A percentile compares a stretch with the other conserved stretches of the same genome.
Evolutionary conservation across 1,140 invertebrate species (phyloP).

Genomic region (Cherax destructor): DNA sequence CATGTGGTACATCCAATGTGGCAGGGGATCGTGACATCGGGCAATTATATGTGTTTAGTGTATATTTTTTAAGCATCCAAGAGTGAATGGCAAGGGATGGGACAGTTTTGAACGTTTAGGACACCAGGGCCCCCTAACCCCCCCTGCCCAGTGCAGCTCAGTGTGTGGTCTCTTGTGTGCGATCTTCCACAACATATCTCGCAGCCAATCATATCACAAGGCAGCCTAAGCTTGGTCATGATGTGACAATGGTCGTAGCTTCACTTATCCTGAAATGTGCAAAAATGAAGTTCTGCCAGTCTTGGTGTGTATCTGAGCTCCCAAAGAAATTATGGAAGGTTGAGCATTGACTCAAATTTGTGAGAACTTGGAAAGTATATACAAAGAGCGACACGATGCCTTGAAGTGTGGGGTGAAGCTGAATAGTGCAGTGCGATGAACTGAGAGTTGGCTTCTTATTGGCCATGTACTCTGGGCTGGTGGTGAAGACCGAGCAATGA

Average conservation of each 20-base stretch:
- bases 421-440: slow-evolving; percentile 63
- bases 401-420: slow-evolving; percentile 65
- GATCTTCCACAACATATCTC: slow-evolving; percentile 69
- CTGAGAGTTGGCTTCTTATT: slow-evolving; percentile 49
- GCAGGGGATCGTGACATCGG: slow-evolving; percentile 69
- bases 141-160: slow-evolving; percentile 68
- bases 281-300: slow-evolving; percentile 67
- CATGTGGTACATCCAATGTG: slow-evolving; percentile 60
- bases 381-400: slow-evolving; percentile 62
- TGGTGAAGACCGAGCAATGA: slow-evolving; percentile 63
- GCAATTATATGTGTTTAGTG: slow-evolving; percentile 69
- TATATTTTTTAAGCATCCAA: slow-evolving; percentile 65
- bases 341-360: slow-evolving; percentile 65
- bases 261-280: slow-evolving; percentile 65
- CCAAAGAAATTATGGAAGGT: slow-evolving; percentile 57
- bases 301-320: slow-evolving; percentile 63
- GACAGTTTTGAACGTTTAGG: slow-evolving; percentile 60
- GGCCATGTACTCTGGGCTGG: slow-evolving; percentile 47
- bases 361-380: slow-evolving; percentile 45
- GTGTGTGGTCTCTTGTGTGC: slow-evolving; percentile 60
- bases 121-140: slow-evolving; percentile 57
- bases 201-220: slow-evolving; percentile 70
- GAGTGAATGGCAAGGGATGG: slow-evolving; percentile 52
- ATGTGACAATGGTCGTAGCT: slow-evolving; percentile 59
- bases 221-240: slow-evolving; percentile 68